Base-by-base conservation (phyloP, 2,797 vertebrate genomes). In the Yasuhikotakia modesta region DNA sequence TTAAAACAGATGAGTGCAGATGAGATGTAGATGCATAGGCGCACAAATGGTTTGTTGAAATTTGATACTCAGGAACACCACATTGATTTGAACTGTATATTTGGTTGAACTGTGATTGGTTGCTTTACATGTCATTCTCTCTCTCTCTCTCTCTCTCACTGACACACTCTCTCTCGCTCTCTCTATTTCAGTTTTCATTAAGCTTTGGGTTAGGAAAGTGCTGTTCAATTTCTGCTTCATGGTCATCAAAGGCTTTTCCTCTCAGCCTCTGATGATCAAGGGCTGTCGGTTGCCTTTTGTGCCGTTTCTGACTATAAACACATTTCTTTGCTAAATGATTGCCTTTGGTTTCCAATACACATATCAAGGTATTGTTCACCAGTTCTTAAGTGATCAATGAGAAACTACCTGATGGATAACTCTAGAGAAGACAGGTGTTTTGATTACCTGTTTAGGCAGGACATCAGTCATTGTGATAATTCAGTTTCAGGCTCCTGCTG, bases 221-320 rank as follows among this genome's bases (percentile, higher is more conserved):
- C 24, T 76, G 12, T 6, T 27, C 35, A 32, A 48, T 16, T 73
- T 76, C 83, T 79, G 75, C 43, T 35, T 22, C 24, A 32, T 75
- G 64, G 78, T 73, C 84, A 87, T 90, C 89, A 91, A 91, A 90
- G 87, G 82, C 53, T 84, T 83, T 85, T 86, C 81, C 73, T 84
- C 88, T 88, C 87, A 83, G 78, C 85, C 88, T 82, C 43, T 19
- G 52, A 86, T 83, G 86, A 92, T 91, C 90, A 91, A 92, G 90
- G 89, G 67, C 74, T 73, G 66, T 75, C 81, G 83, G 80, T 85
- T 68, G 43, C 39, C 79, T 53, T 21, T 19, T 32, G 17, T 65
- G 68, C 69, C 58, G 68, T 50, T 35, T 76, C 32, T 57, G 21
- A 61, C 39, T 43, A 53, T 68, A 76, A 76, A 76, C 74, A 76